Conservation (phyloP, 1,140 invertebrate species). For the Hyles vespertilio region DNA sequence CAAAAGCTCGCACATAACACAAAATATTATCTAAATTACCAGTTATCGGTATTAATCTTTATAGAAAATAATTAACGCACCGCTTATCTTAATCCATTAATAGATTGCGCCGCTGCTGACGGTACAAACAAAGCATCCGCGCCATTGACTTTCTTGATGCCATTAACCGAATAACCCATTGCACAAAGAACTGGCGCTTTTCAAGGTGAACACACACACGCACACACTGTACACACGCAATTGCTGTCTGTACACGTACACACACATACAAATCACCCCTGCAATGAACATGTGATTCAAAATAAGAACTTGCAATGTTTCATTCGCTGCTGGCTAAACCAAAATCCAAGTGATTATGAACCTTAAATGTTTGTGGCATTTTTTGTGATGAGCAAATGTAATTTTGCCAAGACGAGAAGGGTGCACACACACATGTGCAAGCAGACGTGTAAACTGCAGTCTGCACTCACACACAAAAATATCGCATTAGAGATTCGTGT, state of each 20-base stretch:
- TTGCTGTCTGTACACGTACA: conserved; percentile 19
- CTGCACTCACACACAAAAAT: conserved; percentile 39
- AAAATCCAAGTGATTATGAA: conserved; percentile 18
- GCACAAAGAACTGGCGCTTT: conserved; percentile 73
- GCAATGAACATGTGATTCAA: conserved; percentile 49
- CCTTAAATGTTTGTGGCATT: conserved; percentile 20
- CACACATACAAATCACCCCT: conserved; percentile 19
- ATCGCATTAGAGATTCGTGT: not conserved
- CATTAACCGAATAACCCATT: conserved; percentile 75
- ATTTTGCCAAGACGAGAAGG: conserved; percentile 58
- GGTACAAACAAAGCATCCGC: conserved; percentile 56
- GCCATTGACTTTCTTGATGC: conserved; percentile 73
- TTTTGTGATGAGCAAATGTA: conserved; percentile 18
- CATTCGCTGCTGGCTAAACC: conserved; percentile 6
- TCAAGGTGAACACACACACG: conserved; percentile 72
- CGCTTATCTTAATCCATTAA: conserved; percentile 1
- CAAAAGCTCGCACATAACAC: too few relatives aligned
- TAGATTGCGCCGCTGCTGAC: conserved; percentile 37
- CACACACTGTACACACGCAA: conserved; percentile 18
- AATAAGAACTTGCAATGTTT: conserved; percentile 48
- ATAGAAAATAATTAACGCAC: not conserved
- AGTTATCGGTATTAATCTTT: not conserved
- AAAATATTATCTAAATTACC: too few relatives aligned
- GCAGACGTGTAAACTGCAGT: conserved; percentile 55
- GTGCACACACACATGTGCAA: conserved; percentile 51